Evolutionary conservation across 2,113 vertebrate species (phyloP).

Genomic region (Sapajus apella): DNA sequence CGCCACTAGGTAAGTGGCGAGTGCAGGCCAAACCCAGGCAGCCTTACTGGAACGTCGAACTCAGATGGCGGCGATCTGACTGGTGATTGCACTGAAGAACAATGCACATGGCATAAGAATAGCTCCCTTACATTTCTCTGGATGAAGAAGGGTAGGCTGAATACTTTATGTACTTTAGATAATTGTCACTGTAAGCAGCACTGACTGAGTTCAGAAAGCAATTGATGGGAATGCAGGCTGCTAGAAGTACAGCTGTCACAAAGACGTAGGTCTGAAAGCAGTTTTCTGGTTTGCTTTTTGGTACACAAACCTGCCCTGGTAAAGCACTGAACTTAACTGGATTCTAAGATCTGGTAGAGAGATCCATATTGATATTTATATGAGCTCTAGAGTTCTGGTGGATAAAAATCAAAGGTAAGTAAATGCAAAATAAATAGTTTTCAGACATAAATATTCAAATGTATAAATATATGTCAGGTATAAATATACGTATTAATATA

Average conservation of each 20-base stretch:
- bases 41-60: neutral
- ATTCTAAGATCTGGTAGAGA: neutral
- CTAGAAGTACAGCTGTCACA: neutral
- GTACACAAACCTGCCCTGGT: accelerated
- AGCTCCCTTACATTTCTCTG: neutral
- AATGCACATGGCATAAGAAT: neutral
- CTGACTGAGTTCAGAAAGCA: neutral
- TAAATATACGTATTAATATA: neutral
- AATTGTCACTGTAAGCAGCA: accelerated
- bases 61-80: neutral
- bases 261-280: neutral
- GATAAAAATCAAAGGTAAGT: neutral
- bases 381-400: neutral
- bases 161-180: neutral
- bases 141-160: neutral
- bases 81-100: neutral
- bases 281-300: neutral
- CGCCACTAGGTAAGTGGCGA: neutral
- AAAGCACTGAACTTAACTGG: neutral
- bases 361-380: neutral
- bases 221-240: neutral
- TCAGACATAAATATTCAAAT: neutral
- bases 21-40: too few species aligned
- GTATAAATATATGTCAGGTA: too few species aligned
- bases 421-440: neutral